Percentiles rank a stretch among this genome's conserved stretches.
Conservation (phyloP, 1,140 invertebrate species). For the Conus ventricosus region DNA sequence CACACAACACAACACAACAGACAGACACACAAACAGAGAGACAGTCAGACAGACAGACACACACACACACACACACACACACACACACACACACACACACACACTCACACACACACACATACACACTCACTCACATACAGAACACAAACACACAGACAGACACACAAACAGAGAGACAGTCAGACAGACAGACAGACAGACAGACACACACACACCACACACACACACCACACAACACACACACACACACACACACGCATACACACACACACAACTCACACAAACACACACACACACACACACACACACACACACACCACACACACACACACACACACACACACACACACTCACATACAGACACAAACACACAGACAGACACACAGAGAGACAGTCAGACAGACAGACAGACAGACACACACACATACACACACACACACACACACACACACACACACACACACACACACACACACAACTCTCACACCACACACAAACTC, state of each 20-base stretch:
- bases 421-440: background rate
- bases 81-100: background rate
- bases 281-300: too few species aligned
- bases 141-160: too few species aligned
- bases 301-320: too few species aligned
- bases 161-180: background rate
- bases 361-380: too few species aligned
- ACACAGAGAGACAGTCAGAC: background rate
- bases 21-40: too few species aligned
- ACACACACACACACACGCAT: background rate
- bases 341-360: too few species aligned
- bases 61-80: background rate
- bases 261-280: background rate
- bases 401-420: background rate
- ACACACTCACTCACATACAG: background rate
- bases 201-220: background rate
- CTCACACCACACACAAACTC: too few species aligned
- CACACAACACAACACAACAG: too few species aligned
- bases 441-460: background rate
- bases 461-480: background rate
- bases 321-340: background rate
- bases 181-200: conserved; percentile 2
- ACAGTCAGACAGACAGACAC: too few species aligned
- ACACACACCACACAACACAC: background rate
- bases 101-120: background rate